Evolutionary conservation across 2,888 invertebrate genomes (phyloP).

Genomic region (Caenorhabditis auriculariae): DNA sequence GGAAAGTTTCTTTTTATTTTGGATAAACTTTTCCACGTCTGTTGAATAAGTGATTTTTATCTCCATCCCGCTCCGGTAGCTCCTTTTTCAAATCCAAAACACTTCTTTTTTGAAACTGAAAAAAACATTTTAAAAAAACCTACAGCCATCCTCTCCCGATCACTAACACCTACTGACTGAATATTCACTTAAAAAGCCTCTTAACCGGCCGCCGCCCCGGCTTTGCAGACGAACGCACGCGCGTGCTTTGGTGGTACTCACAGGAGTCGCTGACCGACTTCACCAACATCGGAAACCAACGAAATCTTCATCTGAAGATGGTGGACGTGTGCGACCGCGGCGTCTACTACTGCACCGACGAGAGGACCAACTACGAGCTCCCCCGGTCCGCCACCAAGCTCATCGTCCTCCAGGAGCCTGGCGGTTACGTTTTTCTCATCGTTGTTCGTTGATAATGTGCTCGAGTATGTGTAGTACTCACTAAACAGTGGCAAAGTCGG

Average conservation of each 20-base stretch:
- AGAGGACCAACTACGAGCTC: conserved; percentile 32
- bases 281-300: conserved; percentile 28
- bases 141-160: too few relatives aligned
- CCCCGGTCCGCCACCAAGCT: conserved; percentile 22
- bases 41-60: too few relatives aligned
- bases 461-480: too few relatives aligned
- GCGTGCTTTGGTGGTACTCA: conserved; percentile 39
- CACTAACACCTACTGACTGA: too few relatives aligned
- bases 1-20: too few relatives aligned
- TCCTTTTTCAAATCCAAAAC: too few relatives aligned
- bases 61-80: too few relatives aligned
- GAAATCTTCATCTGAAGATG: conserved; percentile 22
- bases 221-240: conserved; percentile 23
- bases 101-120: too few relatives aligned
- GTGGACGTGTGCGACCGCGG: conserved; percentile 33
- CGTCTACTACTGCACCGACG: conserved; percentile 37
- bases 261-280: conserved; percentile 21
- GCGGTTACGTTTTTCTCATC: conserved; percentile 28
- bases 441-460: background rate
- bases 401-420: conserved; percentile 24
- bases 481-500: too few relatives aligned
- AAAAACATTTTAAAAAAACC: too few relatives aligned
- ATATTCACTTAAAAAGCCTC: conserved; percentile 1
- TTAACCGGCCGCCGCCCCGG: conserved; percentile 2
- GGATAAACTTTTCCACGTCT: too few relatives aligned